Evolutionary conservation across 1,140 invertebrate species (phyloP), one percentile per base, ranked within the genome.

Genomic region (Drosophila tani): DNA sequence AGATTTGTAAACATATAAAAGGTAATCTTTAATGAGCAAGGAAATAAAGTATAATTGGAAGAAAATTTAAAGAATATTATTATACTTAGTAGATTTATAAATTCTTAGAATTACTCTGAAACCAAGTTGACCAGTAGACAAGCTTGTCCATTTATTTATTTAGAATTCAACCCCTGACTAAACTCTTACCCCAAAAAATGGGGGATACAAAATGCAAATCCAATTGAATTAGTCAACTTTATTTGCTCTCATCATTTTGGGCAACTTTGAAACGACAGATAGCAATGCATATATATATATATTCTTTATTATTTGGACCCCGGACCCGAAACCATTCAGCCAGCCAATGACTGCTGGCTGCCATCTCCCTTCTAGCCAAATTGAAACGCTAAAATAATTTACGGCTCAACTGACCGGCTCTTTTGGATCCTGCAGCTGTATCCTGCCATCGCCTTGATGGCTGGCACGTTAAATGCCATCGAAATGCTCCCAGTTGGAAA

Each of bases 401-500:
- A 87, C 84, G 85, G 74, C 84, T 73, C 62, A 83, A 83, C 74
- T 66, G 55, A 43, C 71, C 53, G 35, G 29, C 35, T 59, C 53
- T 68, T 15, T 15, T 47, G 53, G 38, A 21, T 77, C 43, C 73
- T 58, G 73, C 43, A 55, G 70, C 50, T 71, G 53, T 29, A 46
- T 71, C 71, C 45, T 56, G 46, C 45, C 57, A 49, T 50, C 71
- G 53, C 47, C 60, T 75, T 63, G 66, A 66, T 79, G 71, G 70
- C 66, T 77, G 63, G 53, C 74, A 81, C 78, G 82, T 78, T 85
- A 68, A 76, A 78, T 53, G 69, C 74, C 78, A 82, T 47, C 73
- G 81, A 88, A 87, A 88, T 75, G 84, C 84, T 87, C 84, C 84
- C 84, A 87, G 84, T 87, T 87, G 84, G 85, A 88, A 88, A 87